Conservation (phyloP, 2,888 invertebrate species). For the Megamerina dolium region DNA sequence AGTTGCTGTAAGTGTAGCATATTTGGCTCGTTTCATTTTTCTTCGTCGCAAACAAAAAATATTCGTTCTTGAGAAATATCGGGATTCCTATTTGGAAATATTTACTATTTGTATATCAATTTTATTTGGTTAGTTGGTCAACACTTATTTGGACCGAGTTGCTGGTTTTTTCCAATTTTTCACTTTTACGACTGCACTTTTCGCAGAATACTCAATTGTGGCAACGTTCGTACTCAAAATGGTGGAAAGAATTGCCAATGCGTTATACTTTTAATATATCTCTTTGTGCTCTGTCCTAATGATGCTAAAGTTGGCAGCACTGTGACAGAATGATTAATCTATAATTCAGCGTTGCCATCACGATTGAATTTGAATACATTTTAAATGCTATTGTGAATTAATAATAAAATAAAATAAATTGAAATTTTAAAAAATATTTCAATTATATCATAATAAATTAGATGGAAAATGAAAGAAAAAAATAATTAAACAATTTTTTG, state of each 20-base stretch:
- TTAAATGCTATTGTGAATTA: too few species aligned
- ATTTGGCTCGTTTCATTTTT: constrained; percentile 41
- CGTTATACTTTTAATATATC: too few species aligned
- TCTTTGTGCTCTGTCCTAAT: too few species aligned
- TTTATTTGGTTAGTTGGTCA: constrained; percentile 24
- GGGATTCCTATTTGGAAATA: constrained; percentile 17
- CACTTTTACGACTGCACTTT: constrained; percentile 14
- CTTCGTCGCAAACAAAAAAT: constrained; percentile 23
- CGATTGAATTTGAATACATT: too few species aligned
- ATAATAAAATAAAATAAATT: too few species aligned
- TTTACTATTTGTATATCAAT: constrained; percentile 10
- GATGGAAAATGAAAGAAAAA: too few species aligned
- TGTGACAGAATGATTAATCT: too few species aligned
- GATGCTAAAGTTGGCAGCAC: constrained; percentile 17
- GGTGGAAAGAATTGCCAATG: constrained; percentile 32
- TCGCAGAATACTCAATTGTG: constrained; percentile 34
- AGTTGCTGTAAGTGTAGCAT: constrained; percentile 24
- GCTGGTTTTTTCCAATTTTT: constrained; percentile 17
- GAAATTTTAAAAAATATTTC: too few species aligned
- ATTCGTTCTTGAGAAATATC: constrained; percentile 12
- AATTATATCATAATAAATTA: too few species aligned
- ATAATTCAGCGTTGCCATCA: too few species aligned
- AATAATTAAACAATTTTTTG: too few species aligned
- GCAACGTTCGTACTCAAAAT: constrained; percentile 38
- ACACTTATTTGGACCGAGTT: constrained; percentile 25